These are phyloP conservation scores for Cyprinodon variegatus DNA, from an alignment of 2,113 vertebrate genomes.

Conservation along the genomic window DNA sequence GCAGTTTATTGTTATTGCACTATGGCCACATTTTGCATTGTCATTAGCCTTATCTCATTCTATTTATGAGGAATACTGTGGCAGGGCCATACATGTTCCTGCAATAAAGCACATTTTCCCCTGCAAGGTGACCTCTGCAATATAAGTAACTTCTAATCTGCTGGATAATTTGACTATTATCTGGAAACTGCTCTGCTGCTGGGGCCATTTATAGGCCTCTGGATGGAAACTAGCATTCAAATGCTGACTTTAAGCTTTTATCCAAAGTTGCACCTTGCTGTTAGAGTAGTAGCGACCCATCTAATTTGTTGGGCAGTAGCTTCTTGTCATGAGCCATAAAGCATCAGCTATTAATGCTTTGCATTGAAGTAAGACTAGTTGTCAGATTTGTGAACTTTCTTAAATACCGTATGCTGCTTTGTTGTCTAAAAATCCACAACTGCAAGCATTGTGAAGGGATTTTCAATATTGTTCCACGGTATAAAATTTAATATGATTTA, in stretches of 20 bases:
- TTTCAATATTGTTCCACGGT: neutral
- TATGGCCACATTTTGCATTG: neutral
- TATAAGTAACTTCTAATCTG: neutral
- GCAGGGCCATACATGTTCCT: neutral
- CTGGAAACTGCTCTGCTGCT: neutral
- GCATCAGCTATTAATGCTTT: neutral
- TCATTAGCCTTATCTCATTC: neutral
- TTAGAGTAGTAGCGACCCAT: neutral
- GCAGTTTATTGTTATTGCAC: neutral
- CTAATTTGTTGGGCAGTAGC: neutral
- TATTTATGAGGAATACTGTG: neutral
- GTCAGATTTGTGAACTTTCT: neutral
- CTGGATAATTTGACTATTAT: conserved; percentile 11
- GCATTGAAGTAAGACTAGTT: neutral
- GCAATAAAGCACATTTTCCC: neutral
- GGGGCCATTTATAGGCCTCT: neutral
- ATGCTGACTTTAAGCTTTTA: neutral
- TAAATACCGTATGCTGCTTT: neutral
- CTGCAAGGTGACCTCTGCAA: conserved; percentile 39
- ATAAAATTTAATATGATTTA: too few relatives aligned
- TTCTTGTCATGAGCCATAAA: neutral
- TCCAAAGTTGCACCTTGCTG: too few relatives aligned
- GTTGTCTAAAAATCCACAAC: neutral
- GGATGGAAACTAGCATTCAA: neutral
- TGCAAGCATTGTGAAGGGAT: neutral